Evolutionary conservation across 1,140 invertebrate genomes (phyloP).

Genomic region (Apolygus lucorum): DNA sequence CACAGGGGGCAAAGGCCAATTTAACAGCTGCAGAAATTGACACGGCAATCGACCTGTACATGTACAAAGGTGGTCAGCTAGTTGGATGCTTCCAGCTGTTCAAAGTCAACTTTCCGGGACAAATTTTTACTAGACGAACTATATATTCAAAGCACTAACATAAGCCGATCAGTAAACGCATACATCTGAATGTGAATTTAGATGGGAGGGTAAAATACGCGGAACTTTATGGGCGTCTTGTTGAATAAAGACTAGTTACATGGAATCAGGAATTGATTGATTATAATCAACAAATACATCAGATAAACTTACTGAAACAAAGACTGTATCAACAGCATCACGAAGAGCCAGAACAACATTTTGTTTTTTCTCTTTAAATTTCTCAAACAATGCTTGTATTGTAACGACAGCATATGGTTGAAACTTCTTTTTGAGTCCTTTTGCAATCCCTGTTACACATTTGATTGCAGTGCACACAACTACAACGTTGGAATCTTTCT

Average conservation of each 20-base stretch:
- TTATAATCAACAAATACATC: neutral
- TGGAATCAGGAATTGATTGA: neutral
- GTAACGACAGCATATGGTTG: constrained; percentile 70
- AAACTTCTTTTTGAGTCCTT: constrained; percentile 82
- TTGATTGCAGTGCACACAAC: constrained; percentile 81
- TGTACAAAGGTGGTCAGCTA: no score
- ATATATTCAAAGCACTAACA: no score
- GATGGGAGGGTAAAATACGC: neutral
- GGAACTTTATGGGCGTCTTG: neutral
- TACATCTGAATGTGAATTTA: neutral
- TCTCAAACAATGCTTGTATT: constrained; percentile 75
- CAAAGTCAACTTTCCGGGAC: no score
- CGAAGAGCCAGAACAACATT: constrained; percentile 76
- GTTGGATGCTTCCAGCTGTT: no score
- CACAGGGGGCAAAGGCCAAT: no score
- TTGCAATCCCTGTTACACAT: constrained; percentile 72
- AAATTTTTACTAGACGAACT: no score
- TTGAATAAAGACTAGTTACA: neutral
- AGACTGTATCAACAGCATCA: constrained; percentile 90
- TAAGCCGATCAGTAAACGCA: no score
- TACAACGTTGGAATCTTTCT: constrained; percentile 93
- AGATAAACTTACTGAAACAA: constrained; percentile 52
- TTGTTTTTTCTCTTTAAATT: constrained; percentile 96
- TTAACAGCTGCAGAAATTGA: no score
- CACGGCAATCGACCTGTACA: no score